Evolutionary conservation across 2,113 vertebrate species (phyloP).

Genomic region (Smithornis capensis): DNA sequence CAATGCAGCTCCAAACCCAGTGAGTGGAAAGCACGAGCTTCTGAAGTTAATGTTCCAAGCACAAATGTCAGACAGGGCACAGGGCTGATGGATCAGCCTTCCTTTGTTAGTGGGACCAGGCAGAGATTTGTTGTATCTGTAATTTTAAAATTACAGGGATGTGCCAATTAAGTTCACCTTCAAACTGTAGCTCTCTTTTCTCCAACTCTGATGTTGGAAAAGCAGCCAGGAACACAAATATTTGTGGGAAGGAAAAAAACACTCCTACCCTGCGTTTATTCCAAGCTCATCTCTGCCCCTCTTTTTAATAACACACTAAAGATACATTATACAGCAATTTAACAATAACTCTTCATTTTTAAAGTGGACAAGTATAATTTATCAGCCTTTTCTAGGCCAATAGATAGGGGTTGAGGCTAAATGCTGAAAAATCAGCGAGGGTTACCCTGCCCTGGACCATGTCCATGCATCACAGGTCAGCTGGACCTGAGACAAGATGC

Average conservation of each 20-base stretch:
- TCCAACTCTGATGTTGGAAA: not conserved
- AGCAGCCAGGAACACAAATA: not conserved
- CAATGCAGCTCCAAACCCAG: not conserved
- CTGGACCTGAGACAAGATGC: not conserved
- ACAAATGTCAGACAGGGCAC: fast-evolving
- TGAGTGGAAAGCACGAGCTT: not conserved
- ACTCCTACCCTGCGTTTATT: not conserved
- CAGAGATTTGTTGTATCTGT: not conserved
- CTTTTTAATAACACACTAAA: not conserved
- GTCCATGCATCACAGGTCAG: not conserved
- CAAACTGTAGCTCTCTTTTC: not conserved
- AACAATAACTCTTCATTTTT: not conserved
- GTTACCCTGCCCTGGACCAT: not conserved
- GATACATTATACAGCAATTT: not conserved
- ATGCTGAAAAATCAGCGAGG: not conserved
- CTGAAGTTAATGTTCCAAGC: not conserved
- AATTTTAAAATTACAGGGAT: not conserved
- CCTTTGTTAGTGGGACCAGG: not conserved
- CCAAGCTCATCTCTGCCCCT: not conserved
- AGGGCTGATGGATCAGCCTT: not conserved
- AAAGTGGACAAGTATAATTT: not conserved
- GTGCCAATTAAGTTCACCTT: too few relatives aligned
- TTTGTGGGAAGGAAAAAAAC: not conserved
- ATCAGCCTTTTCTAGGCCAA: not conserved
- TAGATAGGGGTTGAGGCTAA: not conserved